phyloP scores from a whole-genome alignment of 2,113 vertebrate species.

The Anolis sagrei region DNA sequence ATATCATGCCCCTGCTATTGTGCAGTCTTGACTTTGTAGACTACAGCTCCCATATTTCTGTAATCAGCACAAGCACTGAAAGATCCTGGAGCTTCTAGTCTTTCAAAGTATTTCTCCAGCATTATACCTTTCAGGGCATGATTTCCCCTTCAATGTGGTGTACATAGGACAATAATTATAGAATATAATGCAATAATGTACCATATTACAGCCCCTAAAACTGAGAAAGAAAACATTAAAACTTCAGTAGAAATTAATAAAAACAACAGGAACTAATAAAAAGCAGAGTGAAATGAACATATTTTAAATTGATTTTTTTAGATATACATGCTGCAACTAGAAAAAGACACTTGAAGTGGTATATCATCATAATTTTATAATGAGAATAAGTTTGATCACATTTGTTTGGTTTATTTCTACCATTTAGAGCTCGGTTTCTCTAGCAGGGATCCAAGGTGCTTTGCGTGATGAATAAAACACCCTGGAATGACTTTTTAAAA shows the following conservation, averaged over 20 bases:
- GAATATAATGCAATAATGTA: background rate
- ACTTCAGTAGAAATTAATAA: background rate
- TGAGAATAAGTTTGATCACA: background rate
- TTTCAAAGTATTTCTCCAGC: no score
- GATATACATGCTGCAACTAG: background rate
- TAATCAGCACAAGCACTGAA: no score
- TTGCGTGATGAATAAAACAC: background rate
- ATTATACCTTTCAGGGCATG: no score
- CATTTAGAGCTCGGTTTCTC: background rate
- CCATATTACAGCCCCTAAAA: background rate
- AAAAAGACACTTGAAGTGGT: background rate
- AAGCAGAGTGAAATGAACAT: background rate
- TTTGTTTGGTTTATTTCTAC: background rate
- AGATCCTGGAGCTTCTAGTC: no score
- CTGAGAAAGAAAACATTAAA: background rate
- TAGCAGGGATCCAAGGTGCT: background rate
- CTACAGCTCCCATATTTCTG: no score
- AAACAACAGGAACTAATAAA: background rate
- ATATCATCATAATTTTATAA: background rate
- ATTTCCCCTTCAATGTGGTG: no score
- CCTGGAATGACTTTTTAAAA: background rate
- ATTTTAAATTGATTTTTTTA: background rate
- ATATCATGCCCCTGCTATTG: no score
- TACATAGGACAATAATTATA: background rate
- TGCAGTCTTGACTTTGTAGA: no score